Conservation (phyloP, 2,113 vertebrate genomes). For the Panthera uncia region DNA sequence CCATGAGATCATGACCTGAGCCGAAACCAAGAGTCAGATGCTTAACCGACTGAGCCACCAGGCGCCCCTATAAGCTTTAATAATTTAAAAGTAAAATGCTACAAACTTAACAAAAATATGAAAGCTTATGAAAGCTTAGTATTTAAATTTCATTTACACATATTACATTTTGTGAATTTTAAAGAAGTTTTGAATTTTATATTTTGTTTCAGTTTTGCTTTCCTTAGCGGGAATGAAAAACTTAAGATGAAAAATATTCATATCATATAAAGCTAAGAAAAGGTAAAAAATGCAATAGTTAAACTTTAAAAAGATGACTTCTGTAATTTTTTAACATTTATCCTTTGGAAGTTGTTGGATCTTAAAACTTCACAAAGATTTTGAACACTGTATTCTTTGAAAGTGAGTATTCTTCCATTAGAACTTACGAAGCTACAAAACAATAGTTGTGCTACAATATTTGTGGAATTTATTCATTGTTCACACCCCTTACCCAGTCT, state of each 20-base stretch:
- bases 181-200: not conserved
- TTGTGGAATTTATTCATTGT: not conserved
- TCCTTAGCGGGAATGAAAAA: not conserved
- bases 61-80: not conserved
- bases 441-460: not conserved
- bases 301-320: not conserved
- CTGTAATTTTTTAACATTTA: not conserved
- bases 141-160: not conserved
- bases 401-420: not conserved
- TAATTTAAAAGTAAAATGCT: constrained; percentile 27
- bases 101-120: not conserved
- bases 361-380: not conserved
- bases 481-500: not conserved
- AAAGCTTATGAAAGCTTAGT: not conserved
- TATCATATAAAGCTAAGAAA: constrained; percentile 1
- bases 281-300: constrained; percentile 1
- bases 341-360: not conserved
- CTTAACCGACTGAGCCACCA: no score
- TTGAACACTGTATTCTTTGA: not conserved
- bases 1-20: no score
- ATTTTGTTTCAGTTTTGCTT: constrained; percentile 3
- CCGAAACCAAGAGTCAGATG: no score
- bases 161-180: constrained; percentile 6
- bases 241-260: not conserved
- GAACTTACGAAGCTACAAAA: not conserved